These are phyloP conservation scores for Adelges cooleyi DNA, from an alignment of 1,140 invertebrate species.

Conservation along the genomic window DNA sequence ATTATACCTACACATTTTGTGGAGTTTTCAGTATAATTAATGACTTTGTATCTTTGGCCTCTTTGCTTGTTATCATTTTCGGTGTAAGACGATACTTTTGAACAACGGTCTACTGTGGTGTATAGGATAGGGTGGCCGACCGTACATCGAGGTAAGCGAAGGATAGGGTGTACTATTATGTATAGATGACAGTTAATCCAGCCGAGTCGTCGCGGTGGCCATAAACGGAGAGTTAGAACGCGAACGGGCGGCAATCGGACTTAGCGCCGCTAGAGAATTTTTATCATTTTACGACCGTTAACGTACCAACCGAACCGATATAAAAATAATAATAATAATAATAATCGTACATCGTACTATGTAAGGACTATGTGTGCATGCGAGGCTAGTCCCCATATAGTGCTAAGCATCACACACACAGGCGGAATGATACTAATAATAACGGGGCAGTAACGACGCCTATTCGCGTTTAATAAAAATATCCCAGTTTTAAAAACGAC, in stretches of 20 bases:
- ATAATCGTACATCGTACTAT: too few relatives aligned
- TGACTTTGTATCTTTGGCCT: too few relatives aligned
- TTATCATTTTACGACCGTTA: conserved; percentile 28
- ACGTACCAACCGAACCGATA: not conserved
- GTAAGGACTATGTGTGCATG: not conserved
- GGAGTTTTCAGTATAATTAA: too few relatives aligned
- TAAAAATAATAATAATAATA: too few relatives aligned
- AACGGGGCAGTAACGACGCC: conserved; percentile 9
- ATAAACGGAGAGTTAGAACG: not conserved
- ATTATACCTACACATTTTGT: too few relatives aligned
- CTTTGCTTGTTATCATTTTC: too few relatives aligned
- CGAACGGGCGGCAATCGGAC: too few relatives aligned
- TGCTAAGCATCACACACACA: not conserved
- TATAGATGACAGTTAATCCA: not conserved
- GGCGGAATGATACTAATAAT: conserved; percentile 11
- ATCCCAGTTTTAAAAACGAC: conserved; percentile 18
- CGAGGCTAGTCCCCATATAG: not conserved
- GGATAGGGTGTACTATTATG: too few relatives aligned
- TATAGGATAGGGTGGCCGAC: too few relatives aligned
- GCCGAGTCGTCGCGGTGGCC: not conserved
- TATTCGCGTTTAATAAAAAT: conserved; percentile 24
- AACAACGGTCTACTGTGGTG: too few relatives aligned
- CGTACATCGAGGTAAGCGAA: too few relatives aligned
- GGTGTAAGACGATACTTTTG: too few relatives aligned
- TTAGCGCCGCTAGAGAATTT: not conserved